A percentile compares a stretch with the other conserved stretches of the same genome.
Conservation (phyloP, 2,797 vertebrate species). For the Neosilurus mollespiculum region DNA sequence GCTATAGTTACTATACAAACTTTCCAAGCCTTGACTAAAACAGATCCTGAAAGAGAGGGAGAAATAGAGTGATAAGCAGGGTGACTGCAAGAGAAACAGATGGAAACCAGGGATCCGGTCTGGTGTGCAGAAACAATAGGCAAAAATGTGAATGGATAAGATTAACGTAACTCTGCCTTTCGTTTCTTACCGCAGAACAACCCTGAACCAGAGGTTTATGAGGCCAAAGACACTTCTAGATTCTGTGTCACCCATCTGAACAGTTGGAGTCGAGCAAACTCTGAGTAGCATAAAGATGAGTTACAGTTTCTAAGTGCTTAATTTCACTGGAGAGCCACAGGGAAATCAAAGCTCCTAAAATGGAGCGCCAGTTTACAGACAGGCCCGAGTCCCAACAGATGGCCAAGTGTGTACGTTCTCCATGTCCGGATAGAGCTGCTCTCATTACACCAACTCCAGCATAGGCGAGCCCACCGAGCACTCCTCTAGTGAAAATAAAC, state of each 20-base stretch:
- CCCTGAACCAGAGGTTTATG: not conserved
- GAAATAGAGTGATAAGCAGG: slow-evolving; percentile 10
- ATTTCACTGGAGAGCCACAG: slow-evolving; percentile 15
- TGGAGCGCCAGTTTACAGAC: slow-evolving; percentile 35
- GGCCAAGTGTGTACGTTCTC: slow-evolving; percentile 42
- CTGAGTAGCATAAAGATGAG: slow-evolving; percentile 8
- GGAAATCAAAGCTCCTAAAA: slow-evolving; percentile 50
- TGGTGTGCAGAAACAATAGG: slow-evolving; percentile 28
- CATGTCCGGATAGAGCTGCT: slow-evolving; percentile 30
- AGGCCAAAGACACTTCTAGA: not conserved
- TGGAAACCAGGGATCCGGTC: slow-evolving; percentile 47
- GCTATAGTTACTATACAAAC: slow-evolving; percentile 28
- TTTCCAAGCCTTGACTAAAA: not conserved
- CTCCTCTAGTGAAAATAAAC: slow-evolving; percentile 53
- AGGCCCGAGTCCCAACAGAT: slow-evolving; percentile 40
- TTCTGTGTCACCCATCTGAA: not conserved
- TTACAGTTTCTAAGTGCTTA: slow-evolving; percentile 28
- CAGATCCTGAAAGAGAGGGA: slow-evolving; percentile 23
- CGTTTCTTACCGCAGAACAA: slow-evolving; percentile 2
- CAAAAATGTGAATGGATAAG: slow-evolving; percentile 39
- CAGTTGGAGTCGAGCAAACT: not conserved
- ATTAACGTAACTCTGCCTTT: slow-evolving; percentile 19
- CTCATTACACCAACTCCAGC: slow-evolving; percentile 41
- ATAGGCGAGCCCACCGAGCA: slow-evolving; percentile 31
- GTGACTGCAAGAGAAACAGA: slow-evolving; percentile 30